Evolutionary conservation across 2,113 vertebrate genomes (phyloP).

Genomic region (Mystacornis crossleyi): DNA sequence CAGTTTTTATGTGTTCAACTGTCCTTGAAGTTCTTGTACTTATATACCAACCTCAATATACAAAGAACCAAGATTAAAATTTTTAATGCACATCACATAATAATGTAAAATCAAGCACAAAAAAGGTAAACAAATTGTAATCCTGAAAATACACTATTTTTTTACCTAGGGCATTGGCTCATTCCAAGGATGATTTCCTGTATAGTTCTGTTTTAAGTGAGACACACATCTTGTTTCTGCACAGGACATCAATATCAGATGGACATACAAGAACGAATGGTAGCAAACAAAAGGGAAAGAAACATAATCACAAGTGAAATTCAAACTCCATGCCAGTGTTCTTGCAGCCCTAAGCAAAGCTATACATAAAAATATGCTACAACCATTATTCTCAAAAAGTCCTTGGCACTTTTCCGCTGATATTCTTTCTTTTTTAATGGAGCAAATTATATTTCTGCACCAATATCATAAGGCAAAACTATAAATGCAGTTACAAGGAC

Average conservation of each 20-base stretch:
- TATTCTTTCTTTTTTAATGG: constrained; percentile 2
- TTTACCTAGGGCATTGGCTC: constrained; percentile 39
- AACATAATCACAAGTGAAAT: constrained; percentile 35
- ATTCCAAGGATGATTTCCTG: constrained; percentile 38
- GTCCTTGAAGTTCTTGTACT: constrained; percentile 35
- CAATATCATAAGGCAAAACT: constrained; percentile 58
- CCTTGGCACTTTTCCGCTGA: constrained; percentile 52
- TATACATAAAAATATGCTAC: constrained; percentile 58
- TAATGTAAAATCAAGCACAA: constrained; percentile 60
- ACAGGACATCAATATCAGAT: constrained; percentile 47
- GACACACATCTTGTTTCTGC: constrained; percentile 35
- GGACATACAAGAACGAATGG: constrained; percentile 29
- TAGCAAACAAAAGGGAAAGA: constrained; percentile 29
- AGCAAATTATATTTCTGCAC: constrained; percentile 61
- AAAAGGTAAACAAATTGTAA: constrained; percentile 6
- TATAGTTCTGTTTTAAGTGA: constrained; percentile 32
- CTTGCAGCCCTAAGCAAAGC: constrained; percentile 64
- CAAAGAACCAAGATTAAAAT: constrained; percentile 58
- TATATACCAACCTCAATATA: constrained; percentile 47
- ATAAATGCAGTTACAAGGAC: constrained; percentile 60
- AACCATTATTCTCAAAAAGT: constrained; percentile 42
- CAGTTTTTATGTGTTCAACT: constrained; percentile 32
- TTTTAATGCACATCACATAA: constrained; percentile 60
- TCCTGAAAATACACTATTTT: constrained; percentile 37
- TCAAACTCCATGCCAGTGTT: constrained; percentile 51